phyloP scores from a whole-genome alignment of 2,888 invertebrate species.

The Neuroscelio doddi region DNA sequence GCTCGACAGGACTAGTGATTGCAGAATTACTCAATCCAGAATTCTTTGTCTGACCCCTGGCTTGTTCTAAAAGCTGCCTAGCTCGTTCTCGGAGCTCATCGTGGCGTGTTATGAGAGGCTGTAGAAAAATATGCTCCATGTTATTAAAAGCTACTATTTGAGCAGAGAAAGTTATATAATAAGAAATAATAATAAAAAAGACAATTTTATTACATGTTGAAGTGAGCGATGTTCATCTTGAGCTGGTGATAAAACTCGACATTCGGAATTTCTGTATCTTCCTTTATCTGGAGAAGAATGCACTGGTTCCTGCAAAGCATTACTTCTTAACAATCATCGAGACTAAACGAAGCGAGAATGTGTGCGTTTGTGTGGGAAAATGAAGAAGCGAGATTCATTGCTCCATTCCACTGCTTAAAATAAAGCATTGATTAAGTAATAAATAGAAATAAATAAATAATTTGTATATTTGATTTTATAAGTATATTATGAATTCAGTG shows the following conservation, averaged over 20 bases:
- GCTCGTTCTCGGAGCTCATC: conserved; percentile 90
- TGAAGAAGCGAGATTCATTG: too few relatives aligned
- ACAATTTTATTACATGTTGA: conserved; percentile 63
- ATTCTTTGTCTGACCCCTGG: conserved; percentile 74
- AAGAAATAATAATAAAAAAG: background rate
- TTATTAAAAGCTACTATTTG: conserved; percentile 52
- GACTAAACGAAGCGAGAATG: too few relatives aligned
- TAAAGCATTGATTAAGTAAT: too few relatives aligned
- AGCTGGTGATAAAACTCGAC: conserved; percentile 63
- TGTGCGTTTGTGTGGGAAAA: too few relatives aligned
- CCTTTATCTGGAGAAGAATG: conserved; percentile 59
- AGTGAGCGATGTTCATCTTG: conserved; percentile 63
- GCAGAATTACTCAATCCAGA: conserved; percentile 71
- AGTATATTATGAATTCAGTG: too few relatives aligned
- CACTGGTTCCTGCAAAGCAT: conserved; percentile 60
- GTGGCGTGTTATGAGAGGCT: conserved; percentile 85
- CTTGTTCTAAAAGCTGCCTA: conserved; percentile 86
- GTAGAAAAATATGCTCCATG: conserved; percentile 71
- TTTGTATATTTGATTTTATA: too few relatives aligned
- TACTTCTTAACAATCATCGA: too few relatives aligned
- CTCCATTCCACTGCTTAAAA: too few relatives aligned
- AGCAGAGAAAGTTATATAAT: conserved; percentile 8
- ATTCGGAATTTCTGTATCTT: conserved; percentile 65
- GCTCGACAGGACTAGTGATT: conserved; percentile 74
- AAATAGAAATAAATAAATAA: too few relatives aligned